A percentile compares a stretch with the other conserved stretches of the same genome.
phyloP scores from a whole-genome alignment of 2,797 vertebrate species.

The Tachyglossus aculeatus region DNA sequence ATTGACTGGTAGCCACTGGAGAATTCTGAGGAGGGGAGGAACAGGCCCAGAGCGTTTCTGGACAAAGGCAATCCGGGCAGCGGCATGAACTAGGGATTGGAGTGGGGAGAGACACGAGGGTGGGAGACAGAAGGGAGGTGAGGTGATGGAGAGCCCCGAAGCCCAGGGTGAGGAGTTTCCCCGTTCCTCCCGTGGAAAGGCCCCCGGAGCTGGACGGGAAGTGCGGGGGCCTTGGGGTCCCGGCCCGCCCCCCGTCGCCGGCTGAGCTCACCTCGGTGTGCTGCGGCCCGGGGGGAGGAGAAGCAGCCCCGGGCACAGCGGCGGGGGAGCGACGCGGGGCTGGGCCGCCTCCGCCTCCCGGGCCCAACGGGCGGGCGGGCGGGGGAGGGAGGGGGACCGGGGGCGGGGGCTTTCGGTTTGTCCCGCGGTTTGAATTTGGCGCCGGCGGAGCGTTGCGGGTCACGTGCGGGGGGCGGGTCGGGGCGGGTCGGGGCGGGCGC shows the following conservation, averaged over 20 bases:
- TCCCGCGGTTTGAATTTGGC: constrained; percentile 94
- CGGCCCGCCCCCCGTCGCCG: too few species aligned
- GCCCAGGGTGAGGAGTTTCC: too few species aligned
- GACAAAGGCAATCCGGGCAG: too few species aligned
- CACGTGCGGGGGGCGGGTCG: constrained; percentile 71
- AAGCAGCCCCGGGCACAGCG: not conserved
- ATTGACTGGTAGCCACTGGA: too few species aligned
- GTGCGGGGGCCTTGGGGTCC: not conserved
- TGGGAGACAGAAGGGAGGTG: too few species aligned
- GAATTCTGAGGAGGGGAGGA: too few species aligned
- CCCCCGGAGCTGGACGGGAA: not conserved
- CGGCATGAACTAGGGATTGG: too few species aligned
- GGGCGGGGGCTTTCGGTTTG: constrained; percentile 49
- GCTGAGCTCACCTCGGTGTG: constrained; percentile 36
- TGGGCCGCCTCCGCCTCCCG: not conserved
- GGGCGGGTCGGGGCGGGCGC: not conserved
- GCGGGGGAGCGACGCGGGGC: not conserved
- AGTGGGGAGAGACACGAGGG: too few species aligned
- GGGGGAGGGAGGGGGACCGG: constrained; percentile 11
- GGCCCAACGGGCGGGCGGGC: constrained; percentile 1
- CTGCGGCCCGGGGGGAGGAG: not conserved
- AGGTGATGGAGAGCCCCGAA: not conserved
- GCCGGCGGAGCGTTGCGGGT: constrained; percentile 56
- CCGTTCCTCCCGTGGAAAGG: too few species aligned
- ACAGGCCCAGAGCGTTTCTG: too few species aligned